phyloP scores from a whole-genome alignment of 2,797 vertebrate species.

The Dendrocincla fuliginosa region DNA sequence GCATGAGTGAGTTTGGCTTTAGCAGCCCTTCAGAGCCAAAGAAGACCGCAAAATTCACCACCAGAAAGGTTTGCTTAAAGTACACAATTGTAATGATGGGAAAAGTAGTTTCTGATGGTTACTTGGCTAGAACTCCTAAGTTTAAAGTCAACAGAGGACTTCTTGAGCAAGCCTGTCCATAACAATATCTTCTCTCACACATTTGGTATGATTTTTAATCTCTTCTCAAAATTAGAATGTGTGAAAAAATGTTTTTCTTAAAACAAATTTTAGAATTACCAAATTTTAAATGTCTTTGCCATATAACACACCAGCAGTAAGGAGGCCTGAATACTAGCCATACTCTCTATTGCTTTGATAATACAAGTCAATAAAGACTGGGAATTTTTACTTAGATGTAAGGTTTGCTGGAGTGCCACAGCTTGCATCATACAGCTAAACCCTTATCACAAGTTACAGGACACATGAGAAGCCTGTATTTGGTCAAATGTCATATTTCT shows the following conservation, averaged over 20 bases:
- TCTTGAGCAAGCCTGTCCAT: background rate
- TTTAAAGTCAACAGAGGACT: background rate
- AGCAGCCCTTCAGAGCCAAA: background rate
- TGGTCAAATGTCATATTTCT: background rate
- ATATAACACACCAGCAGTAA: background rate
- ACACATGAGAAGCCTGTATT: background rate
- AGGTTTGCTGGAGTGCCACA: background rate
- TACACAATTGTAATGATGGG: background rate
- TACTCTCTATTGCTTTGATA: background rate
- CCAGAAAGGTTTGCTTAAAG: background rate
- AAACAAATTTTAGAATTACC: background rate
- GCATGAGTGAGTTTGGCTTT: background rate
- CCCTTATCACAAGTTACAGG: background rate
- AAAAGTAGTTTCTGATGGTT: background rate
- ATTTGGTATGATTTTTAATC: background rate
- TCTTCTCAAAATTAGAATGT: background rate
- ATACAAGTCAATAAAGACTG: background rate
- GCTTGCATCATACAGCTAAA: background rate
- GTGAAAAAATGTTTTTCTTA: background rate
- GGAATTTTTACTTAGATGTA: background rate
- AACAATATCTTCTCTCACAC: background rate
- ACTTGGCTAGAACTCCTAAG: background rate
- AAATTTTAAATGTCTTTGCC: background rate
- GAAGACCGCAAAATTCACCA: background rate
- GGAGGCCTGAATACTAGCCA: background rate